Conservation (phyloP, 92 coral and sea anemone species). For the Galaxea fascicularis region DNA sequence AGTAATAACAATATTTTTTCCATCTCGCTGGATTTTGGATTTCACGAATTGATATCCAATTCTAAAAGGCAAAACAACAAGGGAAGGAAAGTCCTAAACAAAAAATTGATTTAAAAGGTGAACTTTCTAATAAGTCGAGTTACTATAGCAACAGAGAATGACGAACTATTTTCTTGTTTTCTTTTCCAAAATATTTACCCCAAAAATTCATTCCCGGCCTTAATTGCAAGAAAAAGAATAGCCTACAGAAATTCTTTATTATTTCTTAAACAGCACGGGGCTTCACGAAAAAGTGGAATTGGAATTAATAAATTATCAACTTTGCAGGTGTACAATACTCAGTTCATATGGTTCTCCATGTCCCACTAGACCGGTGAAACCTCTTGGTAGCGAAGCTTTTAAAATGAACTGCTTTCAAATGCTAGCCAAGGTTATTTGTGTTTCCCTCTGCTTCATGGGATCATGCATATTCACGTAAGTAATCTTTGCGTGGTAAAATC, state of each 20-base stretch:
- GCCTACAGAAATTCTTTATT: not conserved
- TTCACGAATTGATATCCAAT: no score
- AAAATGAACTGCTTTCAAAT: constrained; percentile 18
- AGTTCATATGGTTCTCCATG: no score
- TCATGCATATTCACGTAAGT: constrained; percentile 16
- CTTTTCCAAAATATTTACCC: not conserved
- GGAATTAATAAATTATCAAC: constrained; percentile 11
- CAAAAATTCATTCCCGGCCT: not conserved
- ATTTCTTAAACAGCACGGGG: constrained; percentile 8
- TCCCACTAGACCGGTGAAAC: not conserved
- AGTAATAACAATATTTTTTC: no score
- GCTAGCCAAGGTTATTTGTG: not conserved
- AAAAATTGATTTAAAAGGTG: not conserved
- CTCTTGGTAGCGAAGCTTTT: not conserved
- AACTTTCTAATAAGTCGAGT: not conserved
- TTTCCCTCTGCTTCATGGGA: not conserved
- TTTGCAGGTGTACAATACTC: constrained; percentile 15
- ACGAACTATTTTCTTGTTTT: not conserved
- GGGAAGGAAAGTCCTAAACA: not conserved
- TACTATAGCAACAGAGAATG: not conserved
- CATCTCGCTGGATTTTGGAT: not conserved
- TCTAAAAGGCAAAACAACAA: not conserved
- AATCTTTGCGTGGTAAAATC: not conserved
- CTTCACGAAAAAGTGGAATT: not conserved
- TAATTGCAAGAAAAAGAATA: not conserved